phyloP scores from a whole-genome alignment of 1,140 invertebrate genomes.

The Myzus persicae region DNA sequence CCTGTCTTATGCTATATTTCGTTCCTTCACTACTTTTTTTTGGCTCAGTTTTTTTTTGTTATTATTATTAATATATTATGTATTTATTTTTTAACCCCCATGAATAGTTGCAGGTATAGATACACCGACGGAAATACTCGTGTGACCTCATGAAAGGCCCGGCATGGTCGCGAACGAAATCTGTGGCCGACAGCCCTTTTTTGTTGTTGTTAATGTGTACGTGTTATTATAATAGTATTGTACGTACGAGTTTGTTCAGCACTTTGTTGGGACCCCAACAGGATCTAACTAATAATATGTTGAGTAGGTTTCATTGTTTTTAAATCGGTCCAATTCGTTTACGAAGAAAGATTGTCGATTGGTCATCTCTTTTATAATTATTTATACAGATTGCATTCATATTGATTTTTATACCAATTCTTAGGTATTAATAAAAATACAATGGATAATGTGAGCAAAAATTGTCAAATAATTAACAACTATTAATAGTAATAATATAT shows the following conservation, averaged over 20 bases:
- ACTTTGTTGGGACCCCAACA: neutral
- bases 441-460: neutral
- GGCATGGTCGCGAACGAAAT: neutral
- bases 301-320: neutral
- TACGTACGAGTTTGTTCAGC: neutral
- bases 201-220: too few relatives aligned
- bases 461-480: too few relatives aligned
- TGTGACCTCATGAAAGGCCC: neutral
- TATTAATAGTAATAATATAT: neutral
- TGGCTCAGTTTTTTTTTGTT: neutral
- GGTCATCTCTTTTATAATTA: neutral
- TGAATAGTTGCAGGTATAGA: neutral
- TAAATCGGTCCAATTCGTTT: neutral
- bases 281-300: neutral
- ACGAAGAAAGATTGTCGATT: neutral
- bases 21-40: conserved; percentile 4
- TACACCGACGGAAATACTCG: conserved; percentile 9
- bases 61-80: too few relatives aligned
- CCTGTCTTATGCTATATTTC: conserved; percentile 47
- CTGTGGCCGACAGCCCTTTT: neutral
- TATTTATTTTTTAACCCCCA: conserved; percentile 6
- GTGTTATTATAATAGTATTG: neutral
- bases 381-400: neutral
- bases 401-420: neutral
- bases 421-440: neutral